These are phyloP conservation scores for Aptenodytes forsteri DNA, from an alignment of 2,113 vertebrate genomes.

Conservation along the genomic window DNA sequence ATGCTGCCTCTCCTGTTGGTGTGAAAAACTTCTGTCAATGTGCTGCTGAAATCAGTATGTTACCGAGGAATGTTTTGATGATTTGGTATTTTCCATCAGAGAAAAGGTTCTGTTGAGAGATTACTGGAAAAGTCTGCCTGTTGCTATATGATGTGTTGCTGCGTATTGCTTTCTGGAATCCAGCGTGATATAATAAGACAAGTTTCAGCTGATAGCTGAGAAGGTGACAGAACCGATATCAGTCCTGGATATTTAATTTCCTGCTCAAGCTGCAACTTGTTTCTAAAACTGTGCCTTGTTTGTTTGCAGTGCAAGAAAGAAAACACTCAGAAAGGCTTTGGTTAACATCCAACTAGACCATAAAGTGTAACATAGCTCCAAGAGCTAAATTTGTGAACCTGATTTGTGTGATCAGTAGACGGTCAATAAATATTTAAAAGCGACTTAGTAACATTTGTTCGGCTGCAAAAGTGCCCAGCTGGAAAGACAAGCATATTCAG, in stretches of 20 bases:
- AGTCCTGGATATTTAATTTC: conserved; percentile 5
- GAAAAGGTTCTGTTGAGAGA: not conserved
- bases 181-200: not conserved
- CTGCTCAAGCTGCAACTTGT: not conserved
- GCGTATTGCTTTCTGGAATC: not conserved
- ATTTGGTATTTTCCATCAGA: not conserved
- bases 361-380: not conserved
- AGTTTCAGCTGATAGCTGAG: conserved; percentile 17
- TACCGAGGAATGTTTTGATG: not conserved
- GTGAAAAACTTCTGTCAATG: not conserved
- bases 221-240: not conserved
- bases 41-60: not conserved
- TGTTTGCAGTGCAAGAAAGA: conserved; percentile 1
- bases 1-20: not conserved
- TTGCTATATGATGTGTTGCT: not conserved
- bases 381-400: not conserved
- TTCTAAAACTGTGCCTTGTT: conserved; percentile 10
- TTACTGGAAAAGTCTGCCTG: not conserved
- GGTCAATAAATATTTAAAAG: conserved; percentile 22
- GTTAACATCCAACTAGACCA: not conserved
- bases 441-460: not conserved
- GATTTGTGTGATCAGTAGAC: not conserved
- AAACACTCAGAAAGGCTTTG: not conserved
- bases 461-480: not conserved
- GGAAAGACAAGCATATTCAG: not conserved